These are phyloP conservation scores for Phanerotoma sp. DNA, from an alignment of 2,888 invertebrate genomes.

Conservation along the genomic window DNA sequence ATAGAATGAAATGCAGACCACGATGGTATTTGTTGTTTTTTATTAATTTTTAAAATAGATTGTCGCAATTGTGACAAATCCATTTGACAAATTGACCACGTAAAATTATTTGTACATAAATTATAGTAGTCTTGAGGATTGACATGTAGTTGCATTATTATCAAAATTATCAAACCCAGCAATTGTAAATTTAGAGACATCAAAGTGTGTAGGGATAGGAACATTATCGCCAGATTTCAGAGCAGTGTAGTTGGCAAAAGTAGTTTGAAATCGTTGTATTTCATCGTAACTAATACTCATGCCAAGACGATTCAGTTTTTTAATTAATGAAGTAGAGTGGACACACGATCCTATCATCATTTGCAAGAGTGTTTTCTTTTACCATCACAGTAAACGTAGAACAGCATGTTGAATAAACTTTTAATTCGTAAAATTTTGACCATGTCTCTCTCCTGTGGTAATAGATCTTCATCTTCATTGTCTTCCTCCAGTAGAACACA, in stretches of 20 bases:
- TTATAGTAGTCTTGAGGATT: not conserved
- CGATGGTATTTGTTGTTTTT: slow-evolving; percentile 9
- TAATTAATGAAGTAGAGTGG: slow-evolving; percentile 20
- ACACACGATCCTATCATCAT: slow-evolving; percentile 20
- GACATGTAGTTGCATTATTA: slow-evolving; percentile 12
- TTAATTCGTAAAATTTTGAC: slow-evolving; percentile 29
- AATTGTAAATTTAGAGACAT: not conserved
- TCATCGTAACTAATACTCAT: slow-evolving; percentile 25
- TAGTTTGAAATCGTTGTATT: slow-evolving; percentile 7
- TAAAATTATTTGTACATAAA: slow-evolving; percentile 1
- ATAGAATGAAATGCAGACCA: slow-evolving; percentile 24
- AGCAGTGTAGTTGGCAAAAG: slow-evolving; percentile 19
- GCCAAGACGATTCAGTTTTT: slow-evolving; percentile 18
- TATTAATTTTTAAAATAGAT: not conserved
- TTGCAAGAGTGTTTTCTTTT: too few species aligned
- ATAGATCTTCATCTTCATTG: not conserved
- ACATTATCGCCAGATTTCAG: not conserved
- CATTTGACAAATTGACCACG: slow-evolving; percentile 11
- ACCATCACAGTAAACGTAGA: slow-evolving; percentile 23
- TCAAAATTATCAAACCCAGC: slow-evolving; percentile 25
- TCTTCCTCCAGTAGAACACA: not conserved
- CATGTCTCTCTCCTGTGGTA: too few species aligned
- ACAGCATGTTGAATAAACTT: slow-evolving; percentile 26
- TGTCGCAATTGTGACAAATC: slow-evolving; percentile 1
- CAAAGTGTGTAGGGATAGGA: slow-evolving; percentile 20